These are phyloP conservation scores for Proales similis DNA, from an alignment of 1,140 invertebrate genomes.

Conservation along the genomic window DNA sequence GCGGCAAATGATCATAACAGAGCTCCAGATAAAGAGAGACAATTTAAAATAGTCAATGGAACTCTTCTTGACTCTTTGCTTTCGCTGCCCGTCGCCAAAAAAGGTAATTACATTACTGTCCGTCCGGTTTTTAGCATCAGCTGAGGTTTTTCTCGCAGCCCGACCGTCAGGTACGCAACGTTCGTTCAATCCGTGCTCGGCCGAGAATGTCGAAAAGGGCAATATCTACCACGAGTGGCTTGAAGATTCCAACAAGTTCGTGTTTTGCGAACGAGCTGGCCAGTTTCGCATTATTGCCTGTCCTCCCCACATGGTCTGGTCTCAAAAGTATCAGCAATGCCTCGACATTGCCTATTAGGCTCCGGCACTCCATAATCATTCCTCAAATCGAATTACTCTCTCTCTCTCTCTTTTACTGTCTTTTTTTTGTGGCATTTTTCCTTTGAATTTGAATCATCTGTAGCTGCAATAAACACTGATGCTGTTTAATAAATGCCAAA, in stretches of 20 bases:
- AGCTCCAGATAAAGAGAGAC: too few species aligned
- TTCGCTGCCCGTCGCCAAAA: too few species aligned
- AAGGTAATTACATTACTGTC: too few species aligned
- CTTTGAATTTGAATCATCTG: too few species aligned
- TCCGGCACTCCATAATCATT: too few species aligned
- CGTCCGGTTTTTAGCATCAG: too few species aligned
- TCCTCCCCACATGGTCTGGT: conserved; percentile 27
- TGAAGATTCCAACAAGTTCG: conserved; percentile 16
- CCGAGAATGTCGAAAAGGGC: conserved; percentile 9
- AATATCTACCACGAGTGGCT: conserved; percentile 18
- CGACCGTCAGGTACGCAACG: background rate
- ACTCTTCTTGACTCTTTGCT: too few species aligned
- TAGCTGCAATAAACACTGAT: too few species aligned
- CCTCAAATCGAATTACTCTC: background rate
- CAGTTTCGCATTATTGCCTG: conserved; percentile 6
- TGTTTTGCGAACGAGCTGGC: conserved; percentile 20
- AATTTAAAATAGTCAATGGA: too few species aligned
- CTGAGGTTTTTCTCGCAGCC: background rate
- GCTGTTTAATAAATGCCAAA: too few species aligned
- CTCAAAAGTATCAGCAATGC: conserved; percentile 20
- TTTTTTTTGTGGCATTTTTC: background rate
- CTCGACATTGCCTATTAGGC: too few species aligned
- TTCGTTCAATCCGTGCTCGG: conserved; percentile 5
- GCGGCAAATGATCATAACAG: too few species aligned
- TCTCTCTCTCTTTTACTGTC: background rate